Conservation (phyloP, 2,888 invertebrate genomes). For the Pollenia angustigena region DNA sequence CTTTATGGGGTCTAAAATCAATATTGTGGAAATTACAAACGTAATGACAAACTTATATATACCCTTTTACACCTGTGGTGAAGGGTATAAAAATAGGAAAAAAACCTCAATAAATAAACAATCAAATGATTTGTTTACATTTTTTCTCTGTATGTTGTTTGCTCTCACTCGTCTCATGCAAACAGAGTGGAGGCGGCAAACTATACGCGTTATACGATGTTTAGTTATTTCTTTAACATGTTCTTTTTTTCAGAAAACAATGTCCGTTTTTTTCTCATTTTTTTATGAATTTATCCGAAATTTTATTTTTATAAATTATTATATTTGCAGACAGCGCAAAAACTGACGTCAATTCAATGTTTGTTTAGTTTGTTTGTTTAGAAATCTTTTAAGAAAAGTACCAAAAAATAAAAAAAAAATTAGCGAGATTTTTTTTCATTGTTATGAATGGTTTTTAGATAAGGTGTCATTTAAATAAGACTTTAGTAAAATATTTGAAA, state of each 20-base stretch:
- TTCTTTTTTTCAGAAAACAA: not conserved
- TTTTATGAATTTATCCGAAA: conserved; percentile 18
- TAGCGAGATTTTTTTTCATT: too few relatives aligned
- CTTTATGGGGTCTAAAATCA: too few relatives aligned
- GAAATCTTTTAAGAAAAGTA: too few relatives aligned
- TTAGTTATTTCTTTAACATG: not conserved
- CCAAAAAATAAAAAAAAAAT: too few relatives aligned
- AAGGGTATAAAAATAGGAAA: too few relatives aligned
- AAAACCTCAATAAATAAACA: conserved; percentile 24
- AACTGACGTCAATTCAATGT: conserved; percentile 25
- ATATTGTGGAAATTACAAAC: too few relatives aligned
- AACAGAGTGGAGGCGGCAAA: conserved; percentile 17
- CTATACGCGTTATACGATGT: not conserved
- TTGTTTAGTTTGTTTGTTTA: not conserved
- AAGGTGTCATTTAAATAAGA: not conserved
- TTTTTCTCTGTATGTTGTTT: not conserved
- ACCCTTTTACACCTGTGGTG: too few relatives aligned
- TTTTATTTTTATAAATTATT: conserved; percentile 7
- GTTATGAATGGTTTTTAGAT: too few relatives aligned
- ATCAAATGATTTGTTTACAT: conserved; percentile 48
- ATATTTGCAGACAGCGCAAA: not conserved
- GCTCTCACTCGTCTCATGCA: not conserved
- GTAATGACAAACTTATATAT: too few relatives aligned
- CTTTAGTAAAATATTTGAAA: not conserved
- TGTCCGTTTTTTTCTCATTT: not conserved